Evolutionary conservation across 2,797 vertebrate genomes (phyloP).

Genomic region (Acrossocheilus wenchowensis): DNA sequence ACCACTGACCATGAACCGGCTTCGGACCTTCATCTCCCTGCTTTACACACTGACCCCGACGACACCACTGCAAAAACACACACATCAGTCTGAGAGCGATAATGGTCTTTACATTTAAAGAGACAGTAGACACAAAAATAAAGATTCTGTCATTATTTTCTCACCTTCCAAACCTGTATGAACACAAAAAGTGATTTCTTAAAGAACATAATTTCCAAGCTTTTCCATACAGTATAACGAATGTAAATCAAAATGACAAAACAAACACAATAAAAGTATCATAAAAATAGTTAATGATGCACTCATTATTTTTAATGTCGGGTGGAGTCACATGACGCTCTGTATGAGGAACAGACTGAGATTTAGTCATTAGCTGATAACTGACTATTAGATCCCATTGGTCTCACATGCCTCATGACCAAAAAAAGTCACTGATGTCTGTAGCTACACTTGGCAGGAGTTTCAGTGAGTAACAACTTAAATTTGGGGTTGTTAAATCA

Average conservation of each 20-base stretch:
- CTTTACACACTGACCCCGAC: conserved; percentile 90
- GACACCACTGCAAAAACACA: conserved; percentile 84
- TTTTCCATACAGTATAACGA: neutral
- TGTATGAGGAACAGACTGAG: neutral
- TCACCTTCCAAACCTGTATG: neutral
- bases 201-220: neutral
- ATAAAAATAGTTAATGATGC: neutral
- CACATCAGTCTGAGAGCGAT: neutral
- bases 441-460: no score
- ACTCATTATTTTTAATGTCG: neutral
- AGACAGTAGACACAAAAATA: neutral
- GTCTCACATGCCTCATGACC: neutral
- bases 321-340: neutral
- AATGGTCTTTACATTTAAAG: neutral
- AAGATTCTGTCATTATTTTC: neutral
- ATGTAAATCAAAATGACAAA: neutral
- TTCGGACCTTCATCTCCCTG: conserved; percentile 85
- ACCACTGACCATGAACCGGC: conserved; percentile 87
- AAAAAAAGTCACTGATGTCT: neutral
- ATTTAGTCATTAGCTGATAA: neutral
- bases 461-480: neutral
- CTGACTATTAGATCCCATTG: neutral
- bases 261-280: neutral
- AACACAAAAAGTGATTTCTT: neutral
- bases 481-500: neutral